Evolutionary conservation across 2,797 vertebrate genomes (phyloP).

Genomic region (Pseudochirops cupreus): DNA sequence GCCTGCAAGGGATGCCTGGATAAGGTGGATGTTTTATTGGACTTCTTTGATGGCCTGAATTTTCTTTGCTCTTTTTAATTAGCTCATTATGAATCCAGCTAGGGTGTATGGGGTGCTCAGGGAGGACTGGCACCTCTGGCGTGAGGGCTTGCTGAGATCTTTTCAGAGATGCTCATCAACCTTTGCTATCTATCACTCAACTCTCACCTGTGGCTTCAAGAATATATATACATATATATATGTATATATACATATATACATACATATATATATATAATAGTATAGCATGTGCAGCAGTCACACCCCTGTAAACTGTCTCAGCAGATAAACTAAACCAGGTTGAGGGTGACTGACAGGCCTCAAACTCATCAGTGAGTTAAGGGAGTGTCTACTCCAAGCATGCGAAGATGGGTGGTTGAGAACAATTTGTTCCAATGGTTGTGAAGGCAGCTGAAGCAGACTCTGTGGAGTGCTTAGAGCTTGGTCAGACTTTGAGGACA

Average conservation of each 20-base stretch:
- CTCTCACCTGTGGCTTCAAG: neutral
- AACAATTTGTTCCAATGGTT: neutral
- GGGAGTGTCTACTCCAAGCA: neutral
- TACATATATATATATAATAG: no score
- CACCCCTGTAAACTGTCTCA: neutral
- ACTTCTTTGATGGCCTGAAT: slow-evolving; percentile 90
- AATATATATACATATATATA: no score
- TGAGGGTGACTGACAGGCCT: neutral
- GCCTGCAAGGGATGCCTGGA: neutral
- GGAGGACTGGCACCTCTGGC: neutral
- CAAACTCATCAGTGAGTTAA: neutral
- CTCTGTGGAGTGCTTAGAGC: neutral
- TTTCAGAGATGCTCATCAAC: neutral
- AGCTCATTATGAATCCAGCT: slow-evolving; percentile 66
- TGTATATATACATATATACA: no score
- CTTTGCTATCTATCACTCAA: neutral
- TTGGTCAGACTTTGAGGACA: neutral
- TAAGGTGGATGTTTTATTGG: neutral
- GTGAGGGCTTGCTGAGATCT: neutral
- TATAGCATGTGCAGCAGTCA: neutral
- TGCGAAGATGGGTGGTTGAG: neutral
- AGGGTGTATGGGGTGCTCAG: neutral
- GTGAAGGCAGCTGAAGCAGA: neutral
- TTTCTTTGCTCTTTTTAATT: slow-evolving; percentile 96
- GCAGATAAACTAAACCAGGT: neutral